Base-by-base conservation (phyloP, 2,888 invertebrate genomes). In the Oxytorus armatus region DNA sequence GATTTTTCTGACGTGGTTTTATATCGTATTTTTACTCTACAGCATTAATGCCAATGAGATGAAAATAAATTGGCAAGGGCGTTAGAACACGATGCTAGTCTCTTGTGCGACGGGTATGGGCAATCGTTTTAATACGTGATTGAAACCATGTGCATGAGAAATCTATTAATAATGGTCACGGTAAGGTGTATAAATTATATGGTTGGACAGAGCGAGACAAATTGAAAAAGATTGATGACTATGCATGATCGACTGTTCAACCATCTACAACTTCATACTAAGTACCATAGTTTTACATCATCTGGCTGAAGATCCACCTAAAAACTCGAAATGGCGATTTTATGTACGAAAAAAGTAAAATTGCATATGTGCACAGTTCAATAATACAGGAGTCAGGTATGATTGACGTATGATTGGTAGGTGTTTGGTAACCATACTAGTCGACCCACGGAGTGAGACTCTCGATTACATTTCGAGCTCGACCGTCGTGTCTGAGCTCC, bases 1-100 rank as follows among this genome's bases (percentile, higher is more conserved):
- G 25, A 53, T 39, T 53, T 53, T 39, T 11, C 29, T 21, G 42
- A 44, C 16, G 18, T 29, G 11, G 36, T 7, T 10, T 21, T n/a
- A 2, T 2, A 16, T 5, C 39, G n/a, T n/a, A 23, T 39, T 68
- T 39, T 53, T 29, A 23, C 39, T 39, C 23, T 21, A n/a, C 10
- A 21, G 39, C 16, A 68, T 53, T 16, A n/a, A 68, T 53, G 33
- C 39, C 16, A 68, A 51, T 39, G 53, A 68, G 7, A 16, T 18
- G 10, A 23, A 39, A 5, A 5, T 39, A 11, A 44, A 16, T 53
- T 16, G 25, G 16, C 23, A 3, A 51, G 21, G 21, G 39, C 23
- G 21, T 14, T 5, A 3, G 18, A 42, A 23, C n/a, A n/a, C 51
- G 51, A 39, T 25, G 33, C 39, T 53, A 11, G 25, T 39, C 53